phyloP scores from a whole-genome alignment of 2,113 vertebrate species.

The Illadopsis cleaveri region DNA sequence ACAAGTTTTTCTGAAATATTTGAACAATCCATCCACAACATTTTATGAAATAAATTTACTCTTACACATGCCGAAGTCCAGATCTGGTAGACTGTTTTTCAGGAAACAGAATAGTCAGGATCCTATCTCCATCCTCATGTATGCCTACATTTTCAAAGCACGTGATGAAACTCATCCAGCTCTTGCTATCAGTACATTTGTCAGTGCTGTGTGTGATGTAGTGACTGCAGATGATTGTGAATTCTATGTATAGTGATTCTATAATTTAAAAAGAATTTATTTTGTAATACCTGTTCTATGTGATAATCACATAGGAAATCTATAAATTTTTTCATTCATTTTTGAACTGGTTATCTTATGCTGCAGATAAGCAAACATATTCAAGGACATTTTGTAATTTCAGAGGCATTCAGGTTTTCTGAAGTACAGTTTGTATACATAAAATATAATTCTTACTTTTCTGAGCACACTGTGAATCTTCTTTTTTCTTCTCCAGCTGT shows the following conservation, averaged over 20 bases:
- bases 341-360: neutral
- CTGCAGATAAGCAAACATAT: neutral
- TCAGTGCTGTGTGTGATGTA: neutral
- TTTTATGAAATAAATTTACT: neutral
- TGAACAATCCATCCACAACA: neutral
- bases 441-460: neutral
- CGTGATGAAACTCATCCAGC: neutral
- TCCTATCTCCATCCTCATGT: neutral
- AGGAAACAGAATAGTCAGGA: neutral
- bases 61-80: accelerated
- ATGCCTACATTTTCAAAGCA: neutral
- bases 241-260: neutral
- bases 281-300: neutral
- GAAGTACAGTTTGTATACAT: neutral
- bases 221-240: neutral
- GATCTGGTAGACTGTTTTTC: neutral
- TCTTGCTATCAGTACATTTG: accelerated
- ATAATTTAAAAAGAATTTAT: neutral
- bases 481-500: neutral
- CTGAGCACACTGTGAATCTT: neutral
- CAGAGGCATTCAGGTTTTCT: neutral
- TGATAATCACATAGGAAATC: neutral
- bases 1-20: neutral
- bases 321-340: neutral
- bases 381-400: neutral